Evolutionary conservation across 53 echinoderm and acorn worm genomes (phyloP).

Genomic region (Henricia sp.): DNA sequence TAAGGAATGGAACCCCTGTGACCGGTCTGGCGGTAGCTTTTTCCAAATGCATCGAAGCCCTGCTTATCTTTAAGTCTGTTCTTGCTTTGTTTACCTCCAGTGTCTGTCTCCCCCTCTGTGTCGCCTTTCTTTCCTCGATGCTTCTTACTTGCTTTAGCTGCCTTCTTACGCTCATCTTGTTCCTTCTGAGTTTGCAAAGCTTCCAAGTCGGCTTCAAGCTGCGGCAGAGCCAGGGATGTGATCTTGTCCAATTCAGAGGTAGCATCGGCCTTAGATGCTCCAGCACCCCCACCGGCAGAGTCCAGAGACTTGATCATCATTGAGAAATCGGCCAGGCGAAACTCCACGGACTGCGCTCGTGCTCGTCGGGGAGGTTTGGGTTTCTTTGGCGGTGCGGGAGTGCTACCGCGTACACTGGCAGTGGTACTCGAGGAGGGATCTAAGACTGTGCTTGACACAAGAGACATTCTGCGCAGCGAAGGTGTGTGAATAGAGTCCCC

Average conservation of each 20-base stretch:
- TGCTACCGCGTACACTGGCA: conserved; percentile 25
- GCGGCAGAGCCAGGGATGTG: conserved; percentile 41
- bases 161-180: conserved; percentile 43
- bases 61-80: conserved; percentile 17
- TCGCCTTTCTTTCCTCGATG: background rate
- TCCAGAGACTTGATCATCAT: conserved; percentile 68
- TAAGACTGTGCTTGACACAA: conserved; percentile 25
- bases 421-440: conserved; percentile 42
- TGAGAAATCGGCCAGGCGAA: conserved; percentile 94
- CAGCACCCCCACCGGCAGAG: conserved; percentile 31
- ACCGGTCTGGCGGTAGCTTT: conserved; percentile 25
- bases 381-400: conserved; percentile 39
- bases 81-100: conserved; percentile 21
- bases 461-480: conserved; percentile 73
- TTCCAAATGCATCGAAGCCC: conserved; percentile 11
- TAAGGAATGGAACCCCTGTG: conserved; percentile 17
- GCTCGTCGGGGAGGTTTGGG: conserved; percentile 57
- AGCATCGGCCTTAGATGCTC: background rate
- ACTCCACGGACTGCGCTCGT: conserved; percentile 78
- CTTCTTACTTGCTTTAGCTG: conserved; percentile 13
- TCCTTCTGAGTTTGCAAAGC: conserved; percentile 67
- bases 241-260: conserved; percentile 47
- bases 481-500: conserved; percentile 70
- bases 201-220: conserved; percentile 76
- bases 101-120: conserved; percentile 4